Evolutionary conservation across 1,140 invertebrate species (phyloP), one percentile per base, ranked within the genome.

Genomic region (Plutomurus gul): DNA sequence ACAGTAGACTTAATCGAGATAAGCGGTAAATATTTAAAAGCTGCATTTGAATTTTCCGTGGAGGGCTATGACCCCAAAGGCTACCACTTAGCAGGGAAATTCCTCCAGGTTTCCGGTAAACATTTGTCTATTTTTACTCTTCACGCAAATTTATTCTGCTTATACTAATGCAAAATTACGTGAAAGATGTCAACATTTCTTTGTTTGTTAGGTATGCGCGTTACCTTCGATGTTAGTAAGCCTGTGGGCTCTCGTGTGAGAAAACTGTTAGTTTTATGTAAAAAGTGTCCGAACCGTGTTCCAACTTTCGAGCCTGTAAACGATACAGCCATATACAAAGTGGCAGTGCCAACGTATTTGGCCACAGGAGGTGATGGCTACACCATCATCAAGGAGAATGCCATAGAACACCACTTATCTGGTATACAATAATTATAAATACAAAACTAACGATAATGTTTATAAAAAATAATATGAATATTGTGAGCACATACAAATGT

Each of bases 1-100:
- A 89, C 87, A 11, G 87, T 93, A 36, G 90, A 92, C 77, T 87
- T 91, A 1, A 88, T 92, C 43, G 90, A 91, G 77, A 81, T 94
- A 37, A 87, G 86, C 4, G 93, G 93, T 0, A 84, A 87, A 37
- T 87, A 91, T 75, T 83, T 94, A 4, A 82, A 88, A 75, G 86
- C 90, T 77, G 90, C 90, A 33, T 86, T 92, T 20, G 91, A 93
- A 84, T 89, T 89, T 82, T 88, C 89, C 0, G 90, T 91, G 1
- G 82, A 85, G 16, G 85, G 87, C 10, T 87, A 90, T n/a, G 85
- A 88, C 79, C 87, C 86, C 20, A 86, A 87, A 74, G 89, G 89
- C 20, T 81, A 88, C 16, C 88, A 90, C 16, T 85, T 86, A 3
- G 85, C 85, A 7, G 91, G 91, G 22, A 87, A 87, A 75, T 91